Percentiles rank a stretch among this genome's conserved stretches.
These are phyloP conservation scores for Lingula anatina DNA, from an alignment of 2,888 invertebrate species.

Conservation along the genomic window DNA sequence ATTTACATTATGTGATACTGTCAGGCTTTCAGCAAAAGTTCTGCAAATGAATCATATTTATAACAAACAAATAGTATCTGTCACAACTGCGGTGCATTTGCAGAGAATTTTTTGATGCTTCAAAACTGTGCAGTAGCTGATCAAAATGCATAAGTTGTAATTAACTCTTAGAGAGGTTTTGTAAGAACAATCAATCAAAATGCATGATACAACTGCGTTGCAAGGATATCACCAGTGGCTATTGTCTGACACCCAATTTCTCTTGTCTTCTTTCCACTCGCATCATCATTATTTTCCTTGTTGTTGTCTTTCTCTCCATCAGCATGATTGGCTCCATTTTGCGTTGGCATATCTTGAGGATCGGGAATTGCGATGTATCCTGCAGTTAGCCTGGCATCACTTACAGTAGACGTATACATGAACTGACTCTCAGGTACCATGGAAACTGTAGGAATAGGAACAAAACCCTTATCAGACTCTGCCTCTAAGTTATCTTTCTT, in stretches of 20 bases:
- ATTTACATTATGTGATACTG: no score
- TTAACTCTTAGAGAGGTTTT: no score
- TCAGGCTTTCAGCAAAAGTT: no score
- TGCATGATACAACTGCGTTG: slow-evolving; percentile 51
- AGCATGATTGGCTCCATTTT: slow-evolving; percentile 4
- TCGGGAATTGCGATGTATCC: slow-evolving; percentile 1
- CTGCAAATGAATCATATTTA: no score
- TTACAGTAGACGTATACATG: slow-evolving; percentile 45
- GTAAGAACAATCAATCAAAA: no score
- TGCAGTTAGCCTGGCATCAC: no score
- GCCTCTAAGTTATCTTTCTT: slow-evolving; percentile 37
- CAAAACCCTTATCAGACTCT: slow-evolving; percentile 29
- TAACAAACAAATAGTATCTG: no score
- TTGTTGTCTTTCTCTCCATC: slow-evolving; percentile 7
- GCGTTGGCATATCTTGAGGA: no score
- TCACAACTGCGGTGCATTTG: no score
- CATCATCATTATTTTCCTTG: slow-evolving; percentile 7
- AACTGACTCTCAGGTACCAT: slow-evolving; percentile 49
- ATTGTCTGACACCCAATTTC: slow-evolving; percentile 46
- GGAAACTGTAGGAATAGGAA: slow-evolving; percentile 30
- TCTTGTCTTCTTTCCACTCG: slow-evolving; percentile 13
- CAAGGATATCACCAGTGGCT: slow-evolving; percentile 50
- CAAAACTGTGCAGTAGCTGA: no score
- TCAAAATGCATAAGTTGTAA: no score
- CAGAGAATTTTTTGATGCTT: no score